Evolutionary conservation across 2,113 vertebrate species (phyloP).

Genomic region (Paramisgurnus dabryanus): DNA sequence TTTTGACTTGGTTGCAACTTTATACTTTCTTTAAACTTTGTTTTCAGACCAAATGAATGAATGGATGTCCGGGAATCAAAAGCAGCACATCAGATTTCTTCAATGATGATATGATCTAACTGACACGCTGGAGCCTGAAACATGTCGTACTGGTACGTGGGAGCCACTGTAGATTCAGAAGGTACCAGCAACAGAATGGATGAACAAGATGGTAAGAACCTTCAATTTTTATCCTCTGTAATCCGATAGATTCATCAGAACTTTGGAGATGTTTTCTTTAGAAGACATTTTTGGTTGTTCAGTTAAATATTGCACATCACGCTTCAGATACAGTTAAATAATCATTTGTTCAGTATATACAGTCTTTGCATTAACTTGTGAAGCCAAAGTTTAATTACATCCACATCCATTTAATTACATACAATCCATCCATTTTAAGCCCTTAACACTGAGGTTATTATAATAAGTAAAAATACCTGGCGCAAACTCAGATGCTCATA

Average conservation of each 20-base stretch:
- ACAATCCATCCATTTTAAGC: too few relatives aligned
- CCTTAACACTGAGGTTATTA: too few relatives aligned
- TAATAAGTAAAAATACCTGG: too few relatives aligned
- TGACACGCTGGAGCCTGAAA: conserved; percentile 46
- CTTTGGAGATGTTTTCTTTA: too few relatives aligned
- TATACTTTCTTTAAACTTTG: not conserved
- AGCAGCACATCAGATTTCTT: not conserved
- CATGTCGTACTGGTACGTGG: conserved; percentile 86
- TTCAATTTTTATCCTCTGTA: not conserved
- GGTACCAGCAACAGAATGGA: conserved; percentile 69
- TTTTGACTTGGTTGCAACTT: not conserved
- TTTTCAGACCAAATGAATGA: not conserved
- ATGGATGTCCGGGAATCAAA: not conserved
- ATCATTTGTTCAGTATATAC: too few relatives aligned
- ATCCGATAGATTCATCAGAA: too few relatives aligned
- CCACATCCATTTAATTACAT: too few relatives aligned
- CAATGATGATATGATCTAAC: not conserved
- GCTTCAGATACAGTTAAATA: too few relatives aligned
- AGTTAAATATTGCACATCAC: too few relatives aligned
- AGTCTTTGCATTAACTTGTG: too few relatives aligned
- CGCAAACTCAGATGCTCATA: not conserved
- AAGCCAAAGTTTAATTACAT: too few relatives aligned
- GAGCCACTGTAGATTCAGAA: conserved; percentile 67
- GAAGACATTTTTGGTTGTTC: too few relatives aligned
- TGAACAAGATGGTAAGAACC: conserved; percentile 71